A percentile compares a stretch with the other conserved stretches of the same genome.
phyloP scores from a whole-genome alignment of 2,113 vertebrate genomes.

The Xiphophorus hellerii region DNA sequence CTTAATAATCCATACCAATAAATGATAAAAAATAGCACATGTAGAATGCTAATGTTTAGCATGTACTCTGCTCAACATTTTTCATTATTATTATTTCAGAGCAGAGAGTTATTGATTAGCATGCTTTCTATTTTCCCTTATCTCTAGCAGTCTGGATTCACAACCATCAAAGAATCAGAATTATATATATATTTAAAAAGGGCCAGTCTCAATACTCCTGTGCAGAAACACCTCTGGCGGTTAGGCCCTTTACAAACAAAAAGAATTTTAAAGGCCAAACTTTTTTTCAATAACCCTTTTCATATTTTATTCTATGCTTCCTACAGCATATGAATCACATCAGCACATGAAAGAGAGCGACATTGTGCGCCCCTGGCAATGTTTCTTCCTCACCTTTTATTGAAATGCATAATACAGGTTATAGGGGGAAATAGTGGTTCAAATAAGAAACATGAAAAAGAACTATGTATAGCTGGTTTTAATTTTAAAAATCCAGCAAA shows the following conservation, averaged over 20 bases:
- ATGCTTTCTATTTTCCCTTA: not conserved
- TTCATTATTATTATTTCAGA: not conserved
- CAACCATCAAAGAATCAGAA: not conserved
- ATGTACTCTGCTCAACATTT: not conserved
- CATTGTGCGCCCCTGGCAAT: not conserved
- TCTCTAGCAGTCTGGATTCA: not conserved
- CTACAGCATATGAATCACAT: constrained; percentile 27
- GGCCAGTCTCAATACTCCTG: too few species aligned
- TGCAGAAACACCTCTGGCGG: not conserved
- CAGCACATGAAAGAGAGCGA: constrained; percentile 44
- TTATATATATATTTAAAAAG: too few species aligned
- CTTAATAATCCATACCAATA: too few species aligned
- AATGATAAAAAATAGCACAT: too few species aligned
- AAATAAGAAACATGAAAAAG: not conserved
- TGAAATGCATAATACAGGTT: not conserved
- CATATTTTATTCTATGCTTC: constrained; percentile 10
- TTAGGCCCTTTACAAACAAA: constrained; percentile 37
- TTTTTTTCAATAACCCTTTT: constrained; percentile 5
- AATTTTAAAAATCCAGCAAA: too few species aligned
- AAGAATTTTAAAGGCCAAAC: constrained; percentile 31
- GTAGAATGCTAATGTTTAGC: not conserved
- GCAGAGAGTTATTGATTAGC: not conserved
- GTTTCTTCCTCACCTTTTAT: constrained; percentile 1
- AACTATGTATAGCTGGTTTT: too few species aligned
- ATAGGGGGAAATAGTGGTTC: not conserved